Percentiles rank a stretch among this genome's conserved stretches.
Conservation (phyloP, 2,797 vertebrate species). For the Gallinago nigripennis region DNA sequence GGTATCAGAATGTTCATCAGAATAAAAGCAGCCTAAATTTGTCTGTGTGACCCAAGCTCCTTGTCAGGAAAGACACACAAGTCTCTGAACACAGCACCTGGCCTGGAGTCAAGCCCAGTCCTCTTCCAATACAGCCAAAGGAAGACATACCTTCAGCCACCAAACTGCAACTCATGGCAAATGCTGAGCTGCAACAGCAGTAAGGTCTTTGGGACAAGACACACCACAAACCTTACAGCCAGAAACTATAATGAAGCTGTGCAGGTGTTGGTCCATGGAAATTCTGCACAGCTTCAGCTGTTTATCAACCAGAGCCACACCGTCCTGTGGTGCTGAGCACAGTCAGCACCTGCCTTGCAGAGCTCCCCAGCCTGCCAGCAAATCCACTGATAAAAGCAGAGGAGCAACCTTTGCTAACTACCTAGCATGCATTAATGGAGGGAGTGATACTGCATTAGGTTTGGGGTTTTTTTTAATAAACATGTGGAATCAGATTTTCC, state of each 20-base stretch:
- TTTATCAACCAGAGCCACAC: neutral
- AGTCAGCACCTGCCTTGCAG: neutral
- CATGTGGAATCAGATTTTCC: neutral
- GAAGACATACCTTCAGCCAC: neutral
- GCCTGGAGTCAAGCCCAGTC: neutral
- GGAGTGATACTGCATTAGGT: neutral
- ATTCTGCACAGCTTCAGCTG: neutral
- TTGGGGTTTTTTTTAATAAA: neutral
- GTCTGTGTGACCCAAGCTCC: too few relatives aligned
- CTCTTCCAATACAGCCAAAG: neutral
- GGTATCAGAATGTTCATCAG: neutral
- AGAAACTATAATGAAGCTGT: rapidly evolving
- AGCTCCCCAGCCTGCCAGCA: neutral
- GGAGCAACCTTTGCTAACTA: neutral
- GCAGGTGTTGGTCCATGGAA: rapidly evolving
- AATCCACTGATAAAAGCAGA: neutral
- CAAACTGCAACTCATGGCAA: rapidly evolving
- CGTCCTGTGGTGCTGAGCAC: rapidly evolving
- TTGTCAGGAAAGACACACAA: rapidly evolving
- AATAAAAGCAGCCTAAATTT: neutral
- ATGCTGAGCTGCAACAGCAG: neutral
- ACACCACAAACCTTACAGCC: neutral
- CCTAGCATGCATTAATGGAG: rapidly evolving
- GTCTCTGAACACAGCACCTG: too few relatives aligned
- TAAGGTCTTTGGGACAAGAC: neutral